Percentiles rank a stretch among this genome's conserved stretches.
These are phyloP conservation scores for Podabrus alpinus DNA, from an alignment of 2,888 invertebrate species.

Conservation along the genomic window DNA sequence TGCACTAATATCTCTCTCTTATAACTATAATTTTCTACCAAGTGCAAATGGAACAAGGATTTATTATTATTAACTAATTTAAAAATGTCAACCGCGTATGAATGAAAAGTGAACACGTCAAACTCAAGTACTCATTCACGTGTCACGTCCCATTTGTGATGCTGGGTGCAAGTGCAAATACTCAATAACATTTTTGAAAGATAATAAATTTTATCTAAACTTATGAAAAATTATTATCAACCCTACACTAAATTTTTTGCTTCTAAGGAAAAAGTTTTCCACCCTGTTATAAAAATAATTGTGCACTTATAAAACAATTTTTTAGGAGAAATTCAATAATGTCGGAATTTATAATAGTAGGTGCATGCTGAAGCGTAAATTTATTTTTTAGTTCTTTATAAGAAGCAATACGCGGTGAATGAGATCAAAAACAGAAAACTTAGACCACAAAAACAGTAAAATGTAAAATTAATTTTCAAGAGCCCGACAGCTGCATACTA, in stretches of 20 bases:
- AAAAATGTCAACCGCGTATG: not conserved
- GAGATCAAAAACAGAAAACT: not conserved
- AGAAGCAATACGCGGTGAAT: not conserved
- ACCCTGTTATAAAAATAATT: not conserved
- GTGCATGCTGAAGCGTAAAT: not conserved
- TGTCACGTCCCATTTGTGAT: not conserved
- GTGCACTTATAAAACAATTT: not conserved
- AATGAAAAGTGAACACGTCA: not conserved
- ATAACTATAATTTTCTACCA: not conserved
- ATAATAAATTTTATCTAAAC: not conserved
- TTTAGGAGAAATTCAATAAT: not conserved
- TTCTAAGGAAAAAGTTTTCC: not conserved
- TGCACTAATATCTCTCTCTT: not conserved
- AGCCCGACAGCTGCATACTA: slow-evolving; percentile 19
- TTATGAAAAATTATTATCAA: not conserved
- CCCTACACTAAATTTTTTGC: not conserved
- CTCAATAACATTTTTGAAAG: not conserved
- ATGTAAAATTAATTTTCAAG: slow-evolving; percentile 20
- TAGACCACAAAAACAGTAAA: not conserved
- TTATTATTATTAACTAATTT: not conserved
- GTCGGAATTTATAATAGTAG: not conserved
- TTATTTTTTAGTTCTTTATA: not conserved
- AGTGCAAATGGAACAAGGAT: not conserved
- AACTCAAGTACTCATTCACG: not conserved
- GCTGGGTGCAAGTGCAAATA: not conserved